A percentile compares a stretch with the other conserved stretches of the same genome.
phyloP scores from a whole-genome alignment of 1,140 invertebrate species.

The Mactra quadrangularis region DNA sequence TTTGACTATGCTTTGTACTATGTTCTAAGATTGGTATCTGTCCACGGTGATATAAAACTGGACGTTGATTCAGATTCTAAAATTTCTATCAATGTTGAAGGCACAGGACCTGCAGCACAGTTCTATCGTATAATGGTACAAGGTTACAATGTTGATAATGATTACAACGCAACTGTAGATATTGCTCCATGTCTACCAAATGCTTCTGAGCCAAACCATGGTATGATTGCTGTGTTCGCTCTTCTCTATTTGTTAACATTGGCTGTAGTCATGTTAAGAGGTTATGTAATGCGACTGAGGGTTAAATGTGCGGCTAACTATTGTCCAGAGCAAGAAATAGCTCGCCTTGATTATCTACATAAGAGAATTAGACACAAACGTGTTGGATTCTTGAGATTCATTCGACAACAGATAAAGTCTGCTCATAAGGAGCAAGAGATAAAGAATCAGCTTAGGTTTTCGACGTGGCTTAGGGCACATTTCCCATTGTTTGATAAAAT shows the following conservation, averaged over 20 bases:
- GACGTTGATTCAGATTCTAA: conserved; percentile 27
- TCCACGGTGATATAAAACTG: conserved; percentile 55
- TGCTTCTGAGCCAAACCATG: neutral
- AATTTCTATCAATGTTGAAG: conserved; percentile 35
- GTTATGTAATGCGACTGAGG: conserved; percentile 52
- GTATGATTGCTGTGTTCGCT: conserved; percentile 13
- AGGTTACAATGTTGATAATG: conserved; percentile 30
- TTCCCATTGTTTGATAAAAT: conserved; percentile 34
- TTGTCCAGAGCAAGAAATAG: conserved; percentile 57
- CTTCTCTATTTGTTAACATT: conserved; percentile 38
- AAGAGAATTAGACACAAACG: conserved; percentile 56
- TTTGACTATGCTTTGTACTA: conserved; percentile 62
- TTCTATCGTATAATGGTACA: conserved; percentile 53
- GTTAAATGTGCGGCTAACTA: conserved; percentile 53
- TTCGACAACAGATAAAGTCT: conserved; percentile 48
- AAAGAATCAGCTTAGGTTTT: conserved; percentile 47
- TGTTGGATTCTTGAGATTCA: conserved; percentile 44
- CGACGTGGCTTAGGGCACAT: conserved; percentile 40
- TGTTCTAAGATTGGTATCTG: conserved; percentile 36
- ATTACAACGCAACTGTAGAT: conserved; percentile 26
- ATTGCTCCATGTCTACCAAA: conserved; percentile 54
- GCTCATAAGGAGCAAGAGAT: conserved; percentile 41
- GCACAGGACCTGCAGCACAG: conserved; percentile 50
- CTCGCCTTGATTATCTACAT: conserved; percentile 59
- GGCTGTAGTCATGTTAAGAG: conserved; percentile 43